A percentile compares a stretch with the other conserved stretches of the same genome.
phyloP scores from a whole-genome alignment of 2,797 vertebrate genomes.

The Alosa sapidissima region DNA sequence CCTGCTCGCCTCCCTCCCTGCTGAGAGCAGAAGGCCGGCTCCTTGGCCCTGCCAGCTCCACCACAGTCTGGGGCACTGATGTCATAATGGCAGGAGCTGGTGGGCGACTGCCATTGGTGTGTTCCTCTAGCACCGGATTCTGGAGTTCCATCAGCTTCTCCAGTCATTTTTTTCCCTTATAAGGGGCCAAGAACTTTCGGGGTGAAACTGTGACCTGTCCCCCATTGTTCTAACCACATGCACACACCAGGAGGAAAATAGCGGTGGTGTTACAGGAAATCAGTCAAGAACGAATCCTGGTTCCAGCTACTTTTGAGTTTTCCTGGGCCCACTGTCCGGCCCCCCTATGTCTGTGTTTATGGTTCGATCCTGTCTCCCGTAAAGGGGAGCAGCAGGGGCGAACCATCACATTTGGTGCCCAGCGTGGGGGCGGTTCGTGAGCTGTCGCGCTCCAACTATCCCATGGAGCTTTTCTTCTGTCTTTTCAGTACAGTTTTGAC shows the following conservation, averaged over 20 bases:
- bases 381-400: constrained; percentile 81
- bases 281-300: constrained; percentile 15
- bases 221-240: neutral
- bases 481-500: constrained; percentile 79
- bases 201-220: neutral
- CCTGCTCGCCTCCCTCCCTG: constrained; percentile 69
- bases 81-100: constrained; percentile 77
- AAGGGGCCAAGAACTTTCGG: constrained; percentile 24
- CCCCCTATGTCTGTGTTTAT: constrained; percentile 70
- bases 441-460: constrained; percentile 82
- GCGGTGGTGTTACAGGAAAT: constrained; percentile 26
- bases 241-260: neutral
- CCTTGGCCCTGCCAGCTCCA: constrained; percentile 71
- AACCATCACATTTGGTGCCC: constrained; percentile 86
- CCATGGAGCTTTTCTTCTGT: constrained; percentile 84
- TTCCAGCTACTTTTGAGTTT: neutral
- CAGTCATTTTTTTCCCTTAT: constrained; percentile 67
- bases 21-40: constrained; percentile 77
- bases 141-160: constrained; percentile 73
- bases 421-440: constrained; percentile 82
- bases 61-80: constrained; percentile 74
- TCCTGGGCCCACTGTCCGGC: constrained; percentile 13
- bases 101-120: constrained; percentile 78
- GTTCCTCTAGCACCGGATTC: constrained; percentile 75
- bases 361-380: constrained; percentile 78